Base-by-base conservation (phyloP, 1,140 invertebrate species). In the Phocides pigmalion region DNA sequence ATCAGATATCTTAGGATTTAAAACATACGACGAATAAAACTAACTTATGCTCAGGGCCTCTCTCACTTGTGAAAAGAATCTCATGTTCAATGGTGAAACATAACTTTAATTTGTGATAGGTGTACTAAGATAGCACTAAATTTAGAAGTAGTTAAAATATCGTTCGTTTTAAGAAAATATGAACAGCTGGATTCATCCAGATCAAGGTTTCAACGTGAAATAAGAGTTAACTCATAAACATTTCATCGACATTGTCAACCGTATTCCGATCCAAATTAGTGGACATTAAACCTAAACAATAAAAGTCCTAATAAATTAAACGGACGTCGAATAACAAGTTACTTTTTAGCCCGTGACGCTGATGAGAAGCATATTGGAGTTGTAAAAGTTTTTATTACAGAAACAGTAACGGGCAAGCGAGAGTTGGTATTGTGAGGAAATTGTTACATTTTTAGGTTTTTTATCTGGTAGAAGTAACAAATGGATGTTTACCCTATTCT, bases 241-340 rank as follows among this genome's bases (percentile, higher is more conserved):
- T 41, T 62, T 62, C 61, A 32, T 59, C 44, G 53, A 64, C 37
- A 68, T 64, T 65, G 64, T 72, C 58, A 64, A 39, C 41, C 35
- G 59, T 66, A 77, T 78, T 75, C 68, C 46, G 58, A 44, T 70
- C 72, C 54, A 78, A 76, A 79, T 84, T 79, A 76, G 71, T 73
- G 63, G 72, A 74, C 77, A 75, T 84, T 79, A 84, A 86, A 82
- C 66, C 67, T 69, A 72, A 74, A 78, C 73, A 78, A 81, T 87
- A 87, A 88, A 86, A 82, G 84, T 86, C 78, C 39, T 67, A 54
- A 84, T 89, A 87, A 87, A 89, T 83, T 81, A 84, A 76, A 66
- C 59, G 62, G 37, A 73, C 74, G 72, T 81, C 75, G 78, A 84
- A 85, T 79, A 84, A 83, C 79, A 82, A 83, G 76, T 79, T 77